Percentiles rank a stretch among this genome's conserved stretches.
phyloP scores from a whole-genome alignment of 2,113 vertebrate species.

The Mixornis gularis region DNA sequence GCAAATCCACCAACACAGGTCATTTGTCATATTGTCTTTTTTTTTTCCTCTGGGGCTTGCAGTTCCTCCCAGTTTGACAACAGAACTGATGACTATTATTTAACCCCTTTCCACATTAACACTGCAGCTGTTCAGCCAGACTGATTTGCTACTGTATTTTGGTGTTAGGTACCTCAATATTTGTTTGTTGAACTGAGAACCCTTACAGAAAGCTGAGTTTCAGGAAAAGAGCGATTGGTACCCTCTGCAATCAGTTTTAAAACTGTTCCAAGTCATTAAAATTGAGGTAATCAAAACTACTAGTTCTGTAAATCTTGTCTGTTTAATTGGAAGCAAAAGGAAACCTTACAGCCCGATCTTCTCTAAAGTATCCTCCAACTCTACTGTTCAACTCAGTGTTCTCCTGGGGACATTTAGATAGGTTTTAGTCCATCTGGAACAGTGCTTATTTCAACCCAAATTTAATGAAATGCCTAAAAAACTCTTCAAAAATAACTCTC shows the following conservation, averaged over 20 bases:
- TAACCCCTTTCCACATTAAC: background rate
- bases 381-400: background rate
- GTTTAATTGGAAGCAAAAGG: background rate
- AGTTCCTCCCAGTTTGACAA: background rate
- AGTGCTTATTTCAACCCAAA: background rate
- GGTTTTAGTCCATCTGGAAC: background rate
- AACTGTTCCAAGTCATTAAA: background rate
- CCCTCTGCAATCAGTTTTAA: background rate
- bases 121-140: background rate
- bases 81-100: slow-evolving; percentile 13
- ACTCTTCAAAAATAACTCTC: background rate
- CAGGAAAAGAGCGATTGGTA: background rate
- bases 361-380: background rate
- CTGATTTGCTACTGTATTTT: background rate
- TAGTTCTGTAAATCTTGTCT: background rate
- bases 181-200: background rate
- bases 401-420: background rate
- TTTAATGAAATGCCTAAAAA: slow-evolving; percentile 13
- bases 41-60: background rate
- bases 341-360: background rate
- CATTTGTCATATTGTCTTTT: background rate
- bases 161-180: background rate
- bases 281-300: background rate
- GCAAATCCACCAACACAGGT: background rate
- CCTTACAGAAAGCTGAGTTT: background rate